Conservation (phyloP, 2,113 vertebrate species). For the Trinectes maculatus region DNA sequence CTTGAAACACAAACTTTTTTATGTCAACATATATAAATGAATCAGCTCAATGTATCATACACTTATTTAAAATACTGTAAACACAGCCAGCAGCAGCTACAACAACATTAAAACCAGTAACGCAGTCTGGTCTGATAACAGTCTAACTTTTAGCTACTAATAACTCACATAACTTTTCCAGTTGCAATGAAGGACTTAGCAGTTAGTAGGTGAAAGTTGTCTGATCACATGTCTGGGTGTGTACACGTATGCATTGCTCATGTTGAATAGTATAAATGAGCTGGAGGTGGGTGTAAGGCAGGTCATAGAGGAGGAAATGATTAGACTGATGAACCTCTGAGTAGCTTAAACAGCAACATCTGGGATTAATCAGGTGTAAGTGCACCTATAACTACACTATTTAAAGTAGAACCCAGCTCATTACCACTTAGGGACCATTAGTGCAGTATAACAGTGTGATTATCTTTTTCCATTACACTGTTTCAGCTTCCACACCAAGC, state of each 20-base stretch:
- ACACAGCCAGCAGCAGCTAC: too few species aligned
- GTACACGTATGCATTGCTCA: neutral
- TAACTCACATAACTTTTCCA: too few species aligned
- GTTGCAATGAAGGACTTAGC: too few species aligned
- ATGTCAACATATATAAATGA: too few species aligned
- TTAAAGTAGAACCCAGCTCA: slow-evolving; percentile 16
- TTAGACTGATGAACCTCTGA: slow-evolving; percentile 14
- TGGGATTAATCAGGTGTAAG: neutral
- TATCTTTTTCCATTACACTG: slow-evolving; percentile 15
- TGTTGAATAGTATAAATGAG: neutral
- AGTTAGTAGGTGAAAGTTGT: neutral
- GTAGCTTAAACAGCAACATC: slow-evolving; percentile 2
- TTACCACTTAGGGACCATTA: slow-evolving; percentile 8
- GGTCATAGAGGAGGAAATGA: slow-evolving; percentile 2
- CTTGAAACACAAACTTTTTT: too few species aligned
- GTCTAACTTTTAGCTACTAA: too few species aligned
- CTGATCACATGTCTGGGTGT: neutral
- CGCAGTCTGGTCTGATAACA: too few species aligned
- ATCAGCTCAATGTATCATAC: too few species aligned
- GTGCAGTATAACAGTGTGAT: slow-evolving; percentile 3
- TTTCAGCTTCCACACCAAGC: slow-evolving; percentile 3
- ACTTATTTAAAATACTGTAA: too few species aligned
- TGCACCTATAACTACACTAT: slow-evolving; percentile 1
- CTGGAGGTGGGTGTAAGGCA: neutral
- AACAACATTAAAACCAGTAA: too few species aligned